Base-by-base conservation (phyloP, 2,888 invertebrate species). In the Sepiola atlantica region DNA sequence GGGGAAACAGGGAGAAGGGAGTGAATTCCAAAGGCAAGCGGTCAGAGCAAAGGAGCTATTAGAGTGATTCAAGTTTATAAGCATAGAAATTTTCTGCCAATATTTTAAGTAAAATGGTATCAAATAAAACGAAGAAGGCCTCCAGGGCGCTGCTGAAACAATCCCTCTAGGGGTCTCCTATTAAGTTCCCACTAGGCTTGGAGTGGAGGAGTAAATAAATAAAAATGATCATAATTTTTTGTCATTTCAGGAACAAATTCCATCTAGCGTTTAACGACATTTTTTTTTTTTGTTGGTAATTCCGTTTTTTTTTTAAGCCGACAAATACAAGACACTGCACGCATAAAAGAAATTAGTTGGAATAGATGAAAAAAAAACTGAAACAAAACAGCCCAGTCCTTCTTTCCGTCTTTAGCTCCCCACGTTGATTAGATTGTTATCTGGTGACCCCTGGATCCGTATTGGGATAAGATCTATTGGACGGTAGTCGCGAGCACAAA, bases 351-450 rank as follows among this genome's bases (percentile, higher is more conserved):
- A n/a, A 77, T 77, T 77, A 77, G 77, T 32, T n/a, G 77, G 77
- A 77, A n/a, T n/a, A 77, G 32, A n/a, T 77, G 77, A n/a, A 45
- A 45, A 45, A 45, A 45, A 4, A 45, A 4, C 2, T 45, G 45
- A 45, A 45, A 45, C 45, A 45, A 8, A 45, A 45, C 45, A 45
- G 77, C n/a, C 77, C n/a, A 45, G 77, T 32, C 77, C n/a, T 77
- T 28, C 77, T 77, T 77, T 45, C 45, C 77, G n/a, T 77, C 16
- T n/a, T 77, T 77, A 14, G 8, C 45, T 45, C 77, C 77, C 77
- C n/a, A 77, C n/a, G n/a, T n/a, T 77, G 77, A 77, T 77, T 77
- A 77, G 77, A 77, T 77, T 77, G n/a, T 77, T 77, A 77, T 77
- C 77, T 12, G 77, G 0, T n/a, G 77, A 77, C n/a, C 77, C n/a